Base-by-base conservation (phyloP, 2,113 vertebrate genomes). In the Diadophis punctatus region DNA sequence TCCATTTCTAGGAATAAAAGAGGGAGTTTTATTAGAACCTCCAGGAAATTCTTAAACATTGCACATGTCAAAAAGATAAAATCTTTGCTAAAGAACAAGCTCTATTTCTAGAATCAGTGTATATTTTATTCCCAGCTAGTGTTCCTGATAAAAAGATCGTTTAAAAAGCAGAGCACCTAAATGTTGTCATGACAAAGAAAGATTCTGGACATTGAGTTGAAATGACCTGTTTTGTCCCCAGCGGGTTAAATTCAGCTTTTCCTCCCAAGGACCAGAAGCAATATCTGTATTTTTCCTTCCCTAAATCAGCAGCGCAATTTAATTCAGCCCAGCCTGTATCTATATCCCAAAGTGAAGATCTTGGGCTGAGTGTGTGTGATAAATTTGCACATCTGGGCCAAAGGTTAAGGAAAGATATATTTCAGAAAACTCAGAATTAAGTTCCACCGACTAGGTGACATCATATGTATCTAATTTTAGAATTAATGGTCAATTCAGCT, bases 1-100 rank as follows among this genome's bases (percentile, higher is more conserved):
- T 89, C 7, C 7, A 23, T 92, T 94, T 84, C 90, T 7, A 43
- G 93, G 56, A 95, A 92, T 88, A 95, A 94, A 94, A 94, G 87
- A 95, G 52, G 91, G 49, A 90, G 5, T 34, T 92, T 95, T 92
- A 53, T 90, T 87, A 95, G 55, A 90, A 56, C 93, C 86, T 52
- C 80, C 53, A 56, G 60, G 34, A 89, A 85, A 86, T 63, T 30
- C 18, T 52, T 89, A 88, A 92, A 53, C 27, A 16, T 51, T 23
- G 8, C 55, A 7, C 48, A 23, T 48, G 7, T 86, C 85, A 85
- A 85, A 84, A 89, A 52, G 8, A 43, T 23, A 43, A 63, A 91
- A 14, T 12, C 18, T 87, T 27, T 43, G n/a, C 18, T 74, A 39
- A 74, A 34, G 48, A 63, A 23, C 85, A 49, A 53, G 8, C 27